phyloP scores from a whole-genome alignment of 2,888 invertebrate genomes.

The Pimpla rufipes region DNA sequence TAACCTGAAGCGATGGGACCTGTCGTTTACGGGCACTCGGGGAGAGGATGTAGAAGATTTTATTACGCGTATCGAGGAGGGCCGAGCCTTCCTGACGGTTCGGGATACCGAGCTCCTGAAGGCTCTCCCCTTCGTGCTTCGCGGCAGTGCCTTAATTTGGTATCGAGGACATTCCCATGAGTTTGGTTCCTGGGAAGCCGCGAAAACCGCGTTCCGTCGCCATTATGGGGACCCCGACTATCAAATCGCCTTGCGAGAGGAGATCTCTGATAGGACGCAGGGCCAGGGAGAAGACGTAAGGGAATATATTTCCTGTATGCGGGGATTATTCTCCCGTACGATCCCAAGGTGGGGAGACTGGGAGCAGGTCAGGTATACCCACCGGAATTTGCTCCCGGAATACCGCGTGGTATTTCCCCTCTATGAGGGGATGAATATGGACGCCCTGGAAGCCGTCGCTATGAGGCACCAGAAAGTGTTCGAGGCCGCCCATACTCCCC shows the following conservation, averaged over 20 bases:
- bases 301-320: slow-evolving; percentile 36
- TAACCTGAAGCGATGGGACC: slow-evolving; percentile 31
- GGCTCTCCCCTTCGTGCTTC: slow-evolving; percentile 32
- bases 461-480: too few species aligned
- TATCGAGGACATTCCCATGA: slow-evolving; percentile 24
- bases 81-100: slow-evolving; percentile 6
- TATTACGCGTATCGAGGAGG: slow-evolving; percentile 40
- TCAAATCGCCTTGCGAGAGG: slow-evolving; percentile 35
- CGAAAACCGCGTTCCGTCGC: slow-evolving; percentile 3
- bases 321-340: slow-evolving; percentile 23
- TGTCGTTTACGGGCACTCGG: background rate
- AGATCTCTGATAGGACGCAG: slow-evolving; percentile 14
- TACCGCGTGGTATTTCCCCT: background rate
- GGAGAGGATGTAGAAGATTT: slow-evolving; percentile 43
- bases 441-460: background rate
- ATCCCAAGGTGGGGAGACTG: slow-evolving; percentile 15
- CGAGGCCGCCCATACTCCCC: too few species aligned
- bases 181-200: background rate
- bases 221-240: slow-evolving; percentile 44
- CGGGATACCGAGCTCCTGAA: background rate
- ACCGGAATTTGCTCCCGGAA: slow-evolving; percentile 23
- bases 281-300: slow-evolving; percentile 8
- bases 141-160: slow-evolving; percentile 11
- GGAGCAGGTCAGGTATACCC: slow-evolving; percentile 21
- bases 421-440: background rate